These are phyloP conservation scores for Pipistrellus nathusii DNA, from an alignment of 2,797 vertebrate species.

Conservation along the genomic window DNA sequence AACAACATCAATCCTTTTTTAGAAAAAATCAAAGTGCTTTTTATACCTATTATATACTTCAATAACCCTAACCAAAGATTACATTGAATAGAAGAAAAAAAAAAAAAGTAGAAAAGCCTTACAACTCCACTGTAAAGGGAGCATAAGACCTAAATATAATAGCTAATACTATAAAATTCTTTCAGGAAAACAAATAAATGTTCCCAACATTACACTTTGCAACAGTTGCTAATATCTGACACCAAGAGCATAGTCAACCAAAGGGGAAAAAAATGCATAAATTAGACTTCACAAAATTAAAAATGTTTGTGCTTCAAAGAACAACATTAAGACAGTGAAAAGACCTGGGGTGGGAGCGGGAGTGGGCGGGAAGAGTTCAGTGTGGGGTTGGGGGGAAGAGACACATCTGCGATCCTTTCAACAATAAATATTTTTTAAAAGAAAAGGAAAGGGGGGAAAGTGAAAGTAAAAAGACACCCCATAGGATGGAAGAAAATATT, in stretches of 20 bases:
- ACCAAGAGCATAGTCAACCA: background rate
- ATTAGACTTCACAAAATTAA: background rate
- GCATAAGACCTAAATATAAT: background rate
- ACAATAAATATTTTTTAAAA: too few relatives aligned
- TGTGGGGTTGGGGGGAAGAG: too few relatives aligned
- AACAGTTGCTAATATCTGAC: background rate
- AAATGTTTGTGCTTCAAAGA: background rate
- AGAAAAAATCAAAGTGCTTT: constrained; percentile 50
- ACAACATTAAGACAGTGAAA: background rate
- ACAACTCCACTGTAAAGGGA: background rate
- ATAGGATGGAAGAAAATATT: background rate
- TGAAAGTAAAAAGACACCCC: background rate
- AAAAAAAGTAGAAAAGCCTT: constrained; percentile 9
- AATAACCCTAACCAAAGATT: constrained; percentile 23
- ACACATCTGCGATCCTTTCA: too few relatives aligned
- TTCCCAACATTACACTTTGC: background rate
- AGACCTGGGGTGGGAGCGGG: background rate
- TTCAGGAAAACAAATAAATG: background rate
- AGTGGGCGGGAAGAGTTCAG: too few relatives aligned
- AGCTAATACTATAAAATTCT: background rate
- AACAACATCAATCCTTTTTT: constrained; percentile 37
- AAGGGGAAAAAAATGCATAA: background rate
- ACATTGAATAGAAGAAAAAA: background rate
- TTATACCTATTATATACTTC: constrained; percentile 5
- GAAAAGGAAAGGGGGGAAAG: too few relatives aligned